Conservation (phyloP, 1,140 invertebrate species). For the Drosophila carrolli region DNA sequence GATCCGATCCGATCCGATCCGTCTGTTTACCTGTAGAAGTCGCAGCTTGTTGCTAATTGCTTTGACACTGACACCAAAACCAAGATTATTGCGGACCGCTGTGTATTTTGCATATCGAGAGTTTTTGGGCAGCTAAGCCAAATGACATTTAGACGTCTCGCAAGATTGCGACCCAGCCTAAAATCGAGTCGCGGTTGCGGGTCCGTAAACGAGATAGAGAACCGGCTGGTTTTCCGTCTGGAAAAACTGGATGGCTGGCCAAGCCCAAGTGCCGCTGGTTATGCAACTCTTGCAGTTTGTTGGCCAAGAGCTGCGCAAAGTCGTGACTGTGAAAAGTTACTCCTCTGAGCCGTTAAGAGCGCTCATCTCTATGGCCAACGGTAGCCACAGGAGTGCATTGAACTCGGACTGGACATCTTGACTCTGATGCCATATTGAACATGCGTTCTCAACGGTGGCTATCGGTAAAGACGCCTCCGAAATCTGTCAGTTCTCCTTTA, state of each 20-base stretch:
- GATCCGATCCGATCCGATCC: neutral
- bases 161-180: slow-evolving; percentile 11
- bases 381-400: neutral
- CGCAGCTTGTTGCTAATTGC: slow-evolving; percentile 64
- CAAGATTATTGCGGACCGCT: slow-evolving; percentile 2
- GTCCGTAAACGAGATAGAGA: slow-evolving; percentile 23
- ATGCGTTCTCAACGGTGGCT: no score
- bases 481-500: no score
- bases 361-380: neutral
- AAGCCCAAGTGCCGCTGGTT: slow-evolving; percentile 29
- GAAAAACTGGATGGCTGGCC: slow-evolving; percentile 34
- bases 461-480: no score
- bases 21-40: slow-evolving; percentile 12
- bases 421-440: neutral
- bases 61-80: slow-evolving; percentile 68
- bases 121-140: slow-evolving; percentile 2
- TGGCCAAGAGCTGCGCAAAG: slow-evolving; percentile 6
- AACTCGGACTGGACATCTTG: neutral
- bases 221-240: slow-evolving; percentile 35
- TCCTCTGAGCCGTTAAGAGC: neutral
- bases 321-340: slow-evolving; percentile 1
- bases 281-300: slow-evolving; percentile 23
- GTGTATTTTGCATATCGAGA: slow-evolving; percentile 7
- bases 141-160: slow-evolving; percentile 35
- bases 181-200: slow-evolving; percentile 15